These are phyloP conservation scores for Spilosoma lubricipeda DNA, from an alignment of 2,888 invertebrate species.

Conservation along the genomic window DNA sequence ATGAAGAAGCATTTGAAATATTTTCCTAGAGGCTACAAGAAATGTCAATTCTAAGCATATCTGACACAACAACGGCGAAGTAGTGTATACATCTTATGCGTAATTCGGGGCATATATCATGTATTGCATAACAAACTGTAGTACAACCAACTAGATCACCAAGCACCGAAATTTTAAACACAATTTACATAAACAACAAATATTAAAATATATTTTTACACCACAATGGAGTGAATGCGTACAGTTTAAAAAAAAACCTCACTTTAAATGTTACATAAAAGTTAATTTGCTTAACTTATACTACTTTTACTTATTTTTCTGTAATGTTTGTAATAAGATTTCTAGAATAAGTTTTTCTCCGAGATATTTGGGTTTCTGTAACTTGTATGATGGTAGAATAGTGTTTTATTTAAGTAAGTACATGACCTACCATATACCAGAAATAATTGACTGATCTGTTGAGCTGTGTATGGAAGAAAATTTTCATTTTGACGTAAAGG, in stretches of 20 bases:
- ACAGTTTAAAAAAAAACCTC: constrained; percentile 1
- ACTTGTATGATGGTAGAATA: neutral
- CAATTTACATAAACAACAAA: constrained; percentile 7
- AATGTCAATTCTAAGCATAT: neutral
- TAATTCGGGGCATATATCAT: neutral
- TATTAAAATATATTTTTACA: constrained; percentile 1
- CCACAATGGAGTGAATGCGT: neutral
- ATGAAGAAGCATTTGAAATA: neutral
- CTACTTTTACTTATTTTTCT: neutral
- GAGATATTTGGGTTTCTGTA: neutral
- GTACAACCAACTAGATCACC: constrained; percentile 1
- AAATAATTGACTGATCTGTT: neutral
- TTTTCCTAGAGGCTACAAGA: neutral
- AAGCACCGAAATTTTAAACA: neutral
- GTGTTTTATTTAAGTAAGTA: neutral
- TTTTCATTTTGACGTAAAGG: constrained; percentile 44
- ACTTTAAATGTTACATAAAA: constrained; percentile 4
- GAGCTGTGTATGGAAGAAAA: neutral
- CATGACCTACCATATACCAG: neutral
- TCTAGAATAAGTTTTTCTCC: neutral
- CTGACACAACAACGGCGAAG: neutral
- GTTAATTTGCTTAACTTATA: constrained; percentile 1
- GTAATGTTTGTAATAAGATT: constrained; percentile 3
- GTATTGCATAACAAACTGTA: neutral
- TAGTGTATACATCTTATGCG: neutral